Conservation (phyloP, 1,140 invertebrate species). For the Andricus grossulariae region DNA sequence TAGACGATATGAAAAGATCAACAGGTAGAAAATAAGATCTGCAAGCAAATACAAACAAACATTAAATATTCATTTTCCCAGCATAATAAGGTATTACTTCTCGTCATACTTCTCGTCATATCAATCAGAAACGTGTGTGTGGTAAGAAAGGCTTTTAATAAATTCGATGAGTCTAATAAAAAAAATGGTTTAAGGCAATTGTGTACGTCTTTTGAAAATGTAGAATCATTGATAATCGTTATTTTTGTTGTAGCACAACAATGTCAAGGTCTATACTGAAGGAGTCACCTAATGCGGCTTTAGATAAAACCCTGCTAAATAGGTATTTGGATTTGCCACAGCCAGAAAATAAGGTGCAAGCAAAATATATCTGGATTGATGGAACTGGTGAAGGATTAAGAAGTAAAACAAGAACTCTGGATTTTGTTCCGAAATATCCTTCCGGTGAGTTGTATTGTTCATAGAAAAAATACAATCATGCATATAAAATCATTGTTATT, state of each 20-base stretch:
- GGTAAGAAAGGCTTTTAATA: too few species aligned
- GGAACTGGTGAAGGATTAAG: slow-evolving; percentile 92
- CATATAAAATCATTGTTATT: too few species aligned
- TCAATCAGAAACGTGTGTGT: too few species aligned
- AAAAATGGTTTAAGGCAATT: not conserved
- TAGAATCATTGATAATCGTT: not conserved
- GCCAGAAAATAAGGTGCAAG: slow-evolving; percentile 86
- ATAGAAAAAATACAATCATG: too few species aligned
- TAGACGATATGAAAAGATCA: too few species aligned
- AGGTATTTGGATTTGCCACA: slow-evolving; percentile 86
- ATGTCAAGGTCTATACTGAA: slow-evolving; percentile 77
- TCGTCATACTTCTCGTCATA: too few species aligned
- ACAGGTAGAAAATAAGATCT: too few species aligned
- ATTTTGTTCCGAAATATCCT: slow-evolving; percentile 84
- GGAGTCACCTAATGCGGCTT: slow-evolving; percentile 83
- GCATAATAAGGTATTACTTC: too few species aligned
- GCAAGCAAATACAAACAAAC: too few species aligned
- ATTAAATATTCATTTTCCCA: too few species aligned
- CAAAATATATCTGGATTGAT: slow-evolving; percentile 97
- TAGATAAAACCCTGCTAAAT: slow-evolving; percentile 85
- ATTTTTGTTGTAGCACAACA: slow-evolving; percentile 59
- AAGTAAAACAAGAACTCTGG: slow-evolving; percentile 91
- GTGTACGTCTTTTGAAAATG: not conserved
- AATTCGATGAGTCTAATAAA: too few species aligned
- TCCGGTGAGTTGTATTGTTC: slow-evolving; percentile 75